Evolutionary conservation across 1,140 invertebrate genomes (phyloP).

Genomic region (Cotesia typhae): DNA sequence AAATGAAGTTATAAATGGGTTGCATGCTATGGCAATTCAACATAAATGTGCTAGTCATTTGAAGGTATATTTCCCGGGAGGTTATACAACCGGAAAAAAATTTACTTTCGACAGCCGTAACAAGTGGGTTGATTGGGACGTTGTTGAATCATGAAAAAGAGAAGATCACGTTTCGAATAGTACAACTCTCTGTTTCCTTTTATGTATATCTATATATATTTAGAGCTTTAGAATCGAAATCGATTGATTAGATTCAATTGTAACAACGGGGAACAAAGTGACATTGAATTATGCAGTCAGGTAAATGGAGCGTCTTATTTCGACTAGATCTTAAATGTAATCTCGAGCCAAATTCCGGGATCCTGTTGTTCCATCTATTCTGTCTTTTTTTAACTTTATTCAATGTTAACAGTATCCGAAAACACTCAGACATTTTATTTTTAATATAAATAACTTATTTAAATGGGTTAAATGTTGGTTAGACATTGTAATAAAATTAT

Average conservation of each 20-base stretch:
- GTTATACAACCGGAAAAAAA: conserved; percentile 17
- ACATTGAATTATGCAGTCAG: conserved; percentile 18
- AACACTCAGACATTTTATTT: no score
- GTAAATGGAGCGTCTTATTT: conserved; percentile 1
- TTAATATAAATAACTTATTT: no score
- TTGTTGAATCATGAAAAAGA: conserved; percentile 26
- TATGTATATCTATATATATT: not conserved
- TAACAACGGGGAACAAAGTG: conserved; percentile 13
- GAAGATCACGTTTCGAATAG: conserved; percentile 12
- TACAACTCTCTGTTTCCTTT: not conserved
- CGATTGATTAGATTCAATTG: conserved; percentile 23
- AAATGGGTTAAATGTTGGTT: no score
- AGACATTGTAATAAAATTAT: no score
- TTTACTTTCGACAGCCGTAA: conserved; percentile 21
- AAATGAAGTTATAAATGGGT: conserved; percentile 8
- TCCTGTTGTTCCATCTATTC: not conserved
- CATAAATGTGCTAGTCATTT: not conserved
- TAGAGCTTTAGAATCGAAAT: not conserved
- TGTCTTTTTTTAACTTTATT: not conserved
- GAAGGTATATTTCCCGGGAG: conserved; percentile 23
- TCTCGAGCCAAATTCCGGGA: not conserved
- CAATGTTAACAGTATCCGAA: no score
- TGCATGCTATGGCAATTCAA: conserved; percentile 2
- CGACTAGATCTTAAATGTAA: conserved; percentile 15
- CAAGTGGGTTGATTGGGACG: conserved; percentile 27